phyloP scores from a whole-genome alignment of 2,113 vertebrate species.

The Chitala chitala region DNA sequence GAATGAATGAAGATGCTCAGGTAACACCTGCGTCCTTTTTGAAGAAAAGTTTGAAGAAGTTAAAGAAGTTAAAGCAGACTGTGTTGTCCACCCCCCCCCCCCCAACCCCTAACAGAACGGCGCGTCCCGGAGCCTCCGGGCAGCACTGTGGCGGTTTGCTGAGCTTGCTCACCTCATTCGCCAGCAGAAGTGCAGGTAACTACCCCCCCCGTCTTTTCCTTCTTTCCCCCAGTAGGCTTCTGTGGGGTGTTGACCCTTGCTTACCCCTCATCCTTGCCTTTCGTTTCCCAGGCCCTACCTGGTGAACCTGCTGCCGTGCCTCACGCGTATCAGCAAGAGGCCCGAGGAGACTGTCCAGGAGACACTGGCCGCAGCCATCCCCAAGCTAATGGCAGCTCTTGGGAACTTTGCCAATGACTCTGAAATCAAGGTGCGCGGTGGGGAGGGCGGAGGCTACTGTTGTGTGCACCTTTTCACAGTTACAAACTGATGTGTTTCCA shows the following conservation, averaged over 20 bases:
- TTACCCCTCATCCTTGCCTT: neutral
- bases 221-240: neutral
- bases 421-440: conserved; percentile 85
- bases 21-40: no score
- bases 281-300: conserved; percentile 73
- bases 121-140: conserved; percentile 85
- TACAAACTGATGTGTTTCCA: no score
- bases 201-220: neutral
- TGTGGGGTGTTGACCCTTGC: neutral
- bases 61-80: neutral
- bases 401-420: conserved; percentile 92
- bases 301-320: conserved; percentile 89
- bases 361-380: conserved; percentile 81
- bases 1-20: no score
- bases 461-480: no score
- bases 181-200: conserved; percentile 95
- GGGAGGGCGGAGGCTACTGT: no score
- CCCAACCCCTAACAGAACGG: conserved; percentile 78
- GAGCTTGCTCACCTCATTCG: conserved; percentile 92
- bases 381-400: conserved; percentile 88
- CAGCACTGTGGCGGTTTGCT: conserved; percentile 94
- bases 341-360: conserved; percentile 91
- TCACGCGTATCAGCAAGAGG: conserved; percentile 83
- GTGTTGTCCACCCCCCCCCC: no score
- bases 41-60: no score